Conservation (phyloP, 2,888 invertebrate species). For the Lepidochitona cinerea region DNA sequence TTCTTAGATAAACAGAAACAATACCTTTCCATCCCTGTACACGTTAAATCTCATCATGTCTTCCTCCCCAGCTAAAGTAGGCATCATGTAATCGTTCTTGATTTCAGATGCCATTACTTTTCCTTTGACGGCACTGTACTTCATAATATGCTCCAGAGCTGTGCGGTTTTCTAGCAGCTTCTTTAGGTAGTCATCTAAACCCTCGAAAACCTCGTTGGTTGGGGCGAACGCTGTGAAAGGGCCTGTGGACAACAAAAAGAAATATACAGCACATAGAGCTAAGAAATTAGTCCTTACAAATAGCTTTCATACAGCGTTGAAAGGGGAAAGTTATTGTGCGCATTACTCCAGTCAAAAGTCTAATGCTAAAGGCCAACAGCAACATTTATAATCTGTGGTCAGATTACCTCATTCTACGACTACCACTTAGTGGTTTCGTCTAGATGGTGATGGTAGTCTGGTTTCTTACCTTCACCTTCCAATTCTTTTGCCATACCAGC, state of each 20-base stretch:
- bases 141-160: background rate
- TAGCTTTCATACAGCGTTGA: too few species aligned
- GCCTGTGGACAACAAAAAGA: background rate
- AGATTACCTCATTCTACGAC: too few species aligned
- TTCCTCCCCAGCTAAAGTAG: background rate
- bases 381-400: too few species aligned
- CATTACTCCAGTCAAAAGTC: too few species aligned
- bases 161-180: background rate
- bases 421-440: too few species aligned
- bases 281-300: too few species aligned
- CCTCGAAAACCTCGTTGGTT: background rate
- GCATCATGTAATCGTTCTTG: background rate
- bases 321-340: too few species aligned
- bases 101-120: background rate
- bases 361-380: too few species aligned
- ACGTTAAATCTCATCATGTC: background rate
- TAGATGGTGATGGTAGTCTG: too few species aligned
- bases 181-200: background rate
- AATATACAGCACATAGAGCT: too few species aligned
- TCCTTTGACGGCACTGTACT: background rate
- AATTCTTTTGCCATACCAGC: slow-evolving; percentile 23
- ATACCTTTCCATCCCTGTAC: slow-evolving; percentile 2
- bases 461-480: background rate
- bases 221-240: background rate
- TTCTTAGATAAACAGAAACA: too few species aligned